These are phyloP conservation scores for Euplagia quadripunctaria DNA, from an alignment of 2,888 invertebrate genomes.

Conservation along the genomic window DNA sequence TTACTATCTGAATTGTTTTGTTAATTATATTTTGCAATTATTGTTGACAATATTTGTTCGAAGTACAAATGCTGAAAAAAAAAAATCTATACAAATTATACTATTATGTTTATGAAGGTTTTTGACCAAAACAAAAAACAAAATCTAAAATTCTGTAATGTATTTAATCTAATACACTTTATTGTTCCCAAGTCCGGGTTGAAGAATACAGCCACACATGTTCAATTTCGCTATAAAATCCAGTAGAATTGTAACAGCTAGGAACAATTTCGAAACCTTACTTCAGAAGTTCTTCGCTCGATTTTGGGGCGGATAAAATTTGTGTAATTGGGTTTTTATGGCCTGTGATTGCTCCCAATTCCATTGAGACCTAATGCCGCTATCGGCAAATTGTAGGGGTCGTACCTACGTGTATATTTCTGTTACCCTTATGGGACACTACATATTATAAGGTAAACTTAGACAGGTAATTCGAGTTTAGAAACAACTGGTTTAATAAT, in stretches of 20 bases:
- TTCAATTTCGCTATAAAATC: neutral
- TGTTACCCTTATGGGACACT: conserved; percentile 8
- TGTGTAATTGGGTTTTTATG: conserved; percentile 24
- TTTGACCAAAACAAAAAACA: neutral
- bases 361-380: conserved; percentile 21
- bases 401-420: conserved; percentile 15
- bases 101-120: neutral
- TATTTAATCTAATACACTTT: neutral
- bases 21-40: neutral
- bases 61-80: no score
- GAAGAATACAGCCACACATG: neutral
- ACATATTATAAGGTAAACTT: conserved; percentile 3
- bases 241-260: neutral
- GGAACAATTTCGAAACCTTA: neutral
- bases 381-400: conserved; percentile 23
- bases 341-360: conserved; percentile 14
- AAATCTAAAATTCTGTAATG: neutral
- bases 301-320: conserved; percentile 21
- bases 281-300: conserved; percentile 8
- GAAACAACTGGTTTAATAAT: neutral
- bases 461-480: neutral
- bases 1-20: neutral
- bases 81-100: neutral
- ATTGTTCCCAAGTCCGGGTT: neutral
- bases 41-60: neutral